phyloP scores from a whole-genome alignment of 2,113 vertebrate genomes.

The Oenanthe oenanthe region DNA sequence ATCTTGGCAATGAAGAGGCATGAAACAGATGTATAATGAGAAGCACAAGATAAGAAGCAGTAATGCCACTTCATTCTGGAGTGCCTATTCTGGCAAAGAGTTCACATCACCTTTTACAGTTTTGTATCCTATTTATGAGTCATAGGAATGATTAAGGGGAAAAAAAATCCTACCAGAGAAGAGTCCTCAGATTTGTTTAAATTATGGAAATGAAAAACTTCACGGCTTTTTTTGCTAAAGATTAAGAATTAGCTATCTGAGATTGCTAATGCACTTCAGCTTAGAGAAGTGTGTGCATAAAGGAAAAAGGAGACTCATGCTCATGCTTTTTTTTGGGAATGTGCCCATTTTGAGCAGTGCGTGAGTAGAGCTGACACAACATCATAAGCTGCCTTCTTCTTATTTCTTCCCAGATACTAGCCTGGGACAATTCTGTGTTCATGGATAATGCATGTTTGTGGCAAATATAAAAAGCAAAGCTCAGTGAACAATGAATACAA shows the following conservation, averaged over 20 bases:
- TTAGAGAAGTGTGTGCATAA: background rate
- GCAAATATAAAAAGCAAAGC: background rate
- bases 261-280: background rate
- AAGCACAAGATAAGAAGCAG: constrained; percentile 61
- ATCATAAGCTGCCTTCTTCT: background rate
- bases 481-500: background rate
- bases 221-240: background rate
- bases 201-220: constrained; percentile 42
- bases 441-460: background rate
- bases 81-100: constrained; percentile 29
- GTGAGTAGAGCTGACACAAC: background rate
- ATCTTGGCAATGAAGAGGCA: constrained; percentile 40
- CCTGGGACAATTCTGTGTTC: background rate
- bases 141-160: background rate
- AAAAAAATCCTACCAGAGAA: constrained; percentile 8
- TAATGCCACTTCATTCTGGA: constrained; percentile 49
- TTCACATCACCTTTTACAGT: constrained; percentile 25
- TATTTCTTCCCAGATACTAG: background rate
- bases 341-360: background rate
- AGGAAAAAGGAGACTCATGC: background rate
- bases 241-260: background rate
- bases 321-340: background rate
- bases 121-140: constrained; percentile 40
- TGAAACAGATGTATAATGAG: constrained; percentile 65
- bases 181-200: constrained; percentile 46